Base-by-base conservation (phyloP, 2,113 vertebrate species). In the Hippocampus mohnikei region DNA sequence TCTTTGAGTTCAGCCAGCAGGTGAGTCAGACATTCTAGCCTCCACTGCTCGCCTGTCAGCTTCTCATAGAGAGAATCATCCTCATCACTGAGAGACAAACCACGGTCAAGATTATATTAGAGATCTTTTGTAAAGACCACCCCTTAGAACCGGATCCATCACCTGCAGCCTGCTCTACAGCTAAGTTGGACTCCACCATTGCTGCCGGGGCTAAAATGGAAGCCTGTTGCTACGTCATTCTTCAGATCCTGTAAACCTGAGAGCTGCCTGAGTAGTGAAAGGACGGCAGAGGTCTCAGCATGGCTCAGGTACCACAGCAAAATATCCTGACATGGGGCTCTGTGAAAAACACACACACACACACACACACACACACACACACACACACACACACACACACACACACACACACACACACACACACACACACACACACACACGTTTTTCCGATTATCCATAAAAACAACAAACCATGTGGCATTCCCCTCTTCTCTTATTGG, bases 41-140 rank as follows among this genome's bases (percentile, higher is more conserved):
- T 90, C 91, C 94, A 93, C 88, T 98, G 96, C 81, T 98, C 96
- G 0, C 8, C 90, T 0, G 92, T 93, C 68, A 98, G 83, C 85
- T 93, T 95, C 89, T 94, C 94, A 78, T 94, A 99, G 2, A 98
- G 85, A 40, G 84, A 91, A 50, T 98, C 96, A 2, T 96, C 95
- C 59, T 85, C 84, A 13, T 95, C 91, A 0, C 95, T 97, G 87
- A 2, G 2, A 66, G 29, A n/a, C 50, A 55, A 68, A 55, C 41
- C 23, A 65, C 7, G 13, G 41, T 46, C 4, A 46, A 9, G 15
- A 20, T 46, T 16, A 46, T 65, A 3, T 10, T 11, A 62, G 29
- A 27, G 16, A 1, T 13, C 1, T 37, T 53, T 15, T 1, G 37
- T 52, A 67, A 16, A 72, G 29, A 21, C 40, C 18, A 52, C 15